Base-by-base conservation (phyloP, 2,113 vertebrate genomes). In the Phocoena phocoena region DNA sequence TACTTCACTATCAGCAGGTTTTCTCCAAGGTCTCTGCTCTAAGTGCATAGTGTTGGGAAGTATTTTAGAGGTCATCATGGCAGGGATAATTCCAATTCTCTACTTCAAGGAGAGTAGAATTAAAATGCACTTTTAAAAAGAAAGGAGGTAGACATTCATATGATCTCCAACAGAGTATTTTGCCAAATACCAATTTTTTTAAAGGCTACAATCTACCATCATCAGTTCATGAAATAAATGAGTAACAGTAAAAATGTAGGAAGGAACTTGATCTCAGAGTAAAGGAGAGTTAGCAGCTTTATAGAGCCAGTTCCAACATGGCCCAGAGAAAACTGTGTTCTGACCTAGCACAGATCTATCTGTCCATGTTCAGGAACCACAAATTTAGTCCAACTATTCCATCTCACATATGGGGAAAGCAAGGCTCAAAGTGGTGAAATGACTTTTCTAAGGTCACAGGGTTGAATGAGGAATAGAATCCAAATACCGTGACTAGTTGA, bases 141-240 rank as follows among this genome's bases (percentile, higher is more conserved):
- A 60, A 89, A 70, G 33, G 4, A 21, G 11, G n/a, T 55, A 11
- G 33, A 73, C 31, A 13, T 10, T 60, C 65, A 62, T 13, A 77
- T 9, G 6, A 14, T 76, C 71, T 63, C 25, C 11, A 71, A 50
- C 21, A 76, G 13, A 62, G 2, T 25, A 38, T 63, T 95, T 89
- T 58, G 60, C 31, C 50, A 92, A 92, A 85, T 60, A 94, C 17
- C 18, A 31, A 47, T 31, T 90, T 96, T 96, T 89, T 79, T 25
- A 74, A 80, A 81, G 50, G 9, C 38, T 74, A 70, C 17, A 53
- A 41, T n/a, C 17, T 74, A 60, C 11, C 23, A 55, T 71, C 65
- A 92, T 91, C 5, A 28, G 71, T 53, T 95, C 80, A 85, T 11
- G 2, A 92, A 79, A 77, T 68, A 53, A 81, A 85, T 31, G 41